phyloP scores from a whole-genome alignment of 2,113 vertebrate genomes.

The Globicephala melas region DNA sequence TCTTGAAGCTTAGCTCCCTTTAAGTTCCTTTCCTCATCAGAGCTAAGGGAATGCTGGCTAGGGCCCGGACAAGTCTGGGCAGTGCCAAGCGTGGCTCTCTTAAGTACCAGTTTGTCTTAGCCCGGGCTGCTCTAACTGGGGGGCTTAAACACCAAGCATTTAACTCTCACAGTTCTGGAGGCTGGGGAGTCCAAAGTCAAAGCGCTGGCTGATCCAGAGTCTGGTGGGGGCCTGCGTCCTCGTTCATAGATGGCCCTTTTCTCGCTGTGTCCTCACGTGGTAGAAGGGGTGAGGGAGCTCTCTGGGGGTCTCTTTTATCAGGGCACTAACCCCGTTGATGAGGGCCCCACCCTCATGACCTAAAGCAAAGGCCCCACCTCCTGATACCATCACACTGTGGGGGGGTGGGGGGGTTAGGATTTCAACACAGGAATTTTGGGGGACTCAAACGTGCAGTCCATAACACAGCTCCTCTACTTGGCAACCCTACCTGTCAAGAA shows the following conservation, averaged over 20 bases:
- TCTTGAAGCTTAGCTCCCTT: background rate
- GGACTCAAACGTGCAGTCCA: background rate
- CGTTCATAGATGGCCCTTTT: too few relatives aligned
- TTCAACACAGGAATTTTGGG: too few relatives aligned
- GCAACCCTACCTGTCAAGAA: background rate
- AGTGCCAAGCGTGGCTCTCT: background rate
- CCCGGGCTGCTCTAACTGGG: rapidly evolving
- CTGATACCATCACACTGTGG: background rate
- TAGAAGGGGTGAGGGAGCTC: background rate
- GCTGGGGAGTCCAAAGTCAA: background rate
- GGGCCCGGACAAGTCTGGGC: rapidly evolving
- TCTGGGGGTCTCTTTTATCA: background rate
- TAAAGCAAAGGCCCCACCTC: background rate
- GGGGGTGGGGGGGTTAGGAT: background rate
- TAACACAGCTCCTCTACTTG: background rate
- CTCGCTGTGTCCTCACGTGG: background rate
- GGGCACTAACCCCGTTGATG: background rate
- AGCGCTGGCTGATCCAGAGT: rapidly evolving
- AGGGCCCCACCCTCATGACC: too few relatives aligned
- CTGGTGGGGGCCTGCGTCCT: too few relatives aligned
- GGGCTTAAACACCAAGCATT: too few relatives aligned
- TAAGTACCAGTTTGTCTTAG: background rate
- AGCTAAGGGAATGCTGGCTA: background rate
- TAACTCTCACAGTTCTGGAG: background rate
- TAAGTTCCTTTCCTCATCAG: rapidly evolving